Base-by-base conservation (phyloP, 1,140 invertebrate genomes). In the Cydia strobilella region DNA sequence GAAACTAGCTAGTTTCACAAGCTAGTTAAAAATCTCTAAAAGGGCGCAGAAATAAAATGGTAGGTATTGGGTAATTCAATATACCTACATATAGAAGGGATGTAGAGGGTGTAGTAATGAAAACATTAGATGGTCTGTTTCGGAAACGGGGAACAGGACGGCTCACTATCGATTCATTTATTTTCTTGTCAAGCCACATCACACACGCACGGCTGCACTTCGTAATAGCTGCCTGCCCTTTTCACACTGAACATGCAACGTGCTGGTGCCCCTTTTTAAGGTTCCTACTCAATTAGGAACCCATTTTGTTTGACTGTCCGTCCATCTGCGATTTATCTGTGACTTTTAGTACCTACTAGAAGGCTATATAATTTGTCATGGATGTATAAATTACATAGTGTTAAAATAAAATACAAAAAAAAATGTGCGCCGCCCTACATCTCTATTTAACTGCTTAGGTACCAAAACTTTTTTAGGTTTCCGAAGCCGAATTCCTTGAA, bases 121-220 rank as follows among this genome's bases (percentile, higher is more conserved):
- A 66, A 66, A 66, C 27, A 66, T 66, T 66, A 15, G 63, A 35
- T 66, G 27, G 63, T 66, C 63, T 66, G 63, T 66, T 27, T n/a
- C 15, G 27, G 63, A 31, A 66, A 31, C 63, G 63, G 31, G 27
- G 31, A n/a, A 65, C 27, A 20, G 25, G 63, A 66, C 63, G 27
- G 63, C 63, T 66, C 63, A 66, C 63, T 66, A 66, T 66, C 27
- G 63, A 25, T 76, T 73, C 39, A 39, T 51, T 79, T 79, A 75
- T 66, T 73, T 76, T 25, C 75, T 73, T 77, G 78, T 77, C 75
- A 51, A 66, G 39, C 15, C 75, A 71, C 71, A 79, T 79, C 63
- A 79, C 74, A 75, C 74, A 75, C n/a, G n/a, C 75, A 31, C 76
- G 75, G 71, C 75, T 45, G 45, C 59, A 25, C 74, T 27, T 15